Evolutionary conservation across 2,113 vertebrate species (phyloP).

Genomic region (Sorex fumeus): DNA sequence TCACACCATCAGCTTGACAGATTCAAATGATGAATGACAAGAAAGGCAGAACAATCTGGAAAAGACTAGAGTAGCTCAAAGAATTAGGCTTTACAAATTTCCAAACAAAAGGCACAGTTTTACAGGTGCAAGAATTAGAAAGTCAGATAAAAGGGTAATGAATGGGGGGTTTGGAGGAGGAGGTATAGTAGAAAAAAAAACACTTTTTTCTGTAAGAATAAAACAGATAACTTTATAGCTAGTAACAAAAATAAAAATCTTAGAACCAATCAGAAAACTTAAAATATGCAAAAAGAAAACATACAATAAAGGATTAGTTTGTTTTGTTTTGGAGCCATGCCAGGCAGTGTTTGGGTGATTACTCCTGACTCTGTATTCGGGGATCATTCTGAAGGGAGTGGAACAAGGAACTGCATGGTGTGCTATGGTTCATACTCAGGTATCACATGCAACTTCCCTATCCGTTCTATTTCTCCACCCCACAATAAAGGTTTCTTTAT

Average conservation of each 20-base stretch:
- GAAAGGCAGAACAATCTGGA: neutral
- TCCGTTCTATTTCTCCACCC: too few species aligned
- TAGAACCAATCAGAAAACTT: neutral
- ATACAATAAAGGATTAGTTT: neutral
- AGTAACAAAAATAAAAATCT: neutral
- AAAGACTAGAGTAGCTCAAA: constrained; percentile 8
- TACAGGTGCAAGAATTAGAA: neutral
- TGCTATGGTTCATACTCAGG: too few species aligned
- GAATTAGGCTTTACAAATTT: constrained; percentile 36
- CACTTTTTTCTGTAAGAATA: neutral
- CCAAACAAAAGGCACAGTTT: constrained; percentile 6
- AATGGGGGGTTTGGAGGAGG: neutral
- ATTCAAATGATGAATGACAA: constrained; percentile 53
- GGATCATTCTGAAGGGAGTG: too few species aligned
- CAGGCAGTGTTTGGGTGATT: too few species aligned
- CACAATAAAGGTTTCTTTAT: too few species aligned
- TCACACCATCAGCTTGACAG: constrained; percentile 54
- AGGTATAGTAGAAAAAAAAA: too few species aligned
- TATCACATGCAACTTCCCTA: too few species aligned
- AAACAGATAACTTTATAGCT: neutral
- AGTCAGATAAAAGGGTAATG: neutral
- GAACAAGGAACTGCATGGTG: too few species aligned
- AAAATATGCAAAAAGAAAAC: neutral
- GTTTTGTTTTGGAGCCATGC: too few species aligned
- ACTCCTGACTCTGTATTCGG: too few species aligned